Base-by-base conservation (phyloP, 2,113 vertebrate species). In the Acanthochromis polyacanthus region DNA sequence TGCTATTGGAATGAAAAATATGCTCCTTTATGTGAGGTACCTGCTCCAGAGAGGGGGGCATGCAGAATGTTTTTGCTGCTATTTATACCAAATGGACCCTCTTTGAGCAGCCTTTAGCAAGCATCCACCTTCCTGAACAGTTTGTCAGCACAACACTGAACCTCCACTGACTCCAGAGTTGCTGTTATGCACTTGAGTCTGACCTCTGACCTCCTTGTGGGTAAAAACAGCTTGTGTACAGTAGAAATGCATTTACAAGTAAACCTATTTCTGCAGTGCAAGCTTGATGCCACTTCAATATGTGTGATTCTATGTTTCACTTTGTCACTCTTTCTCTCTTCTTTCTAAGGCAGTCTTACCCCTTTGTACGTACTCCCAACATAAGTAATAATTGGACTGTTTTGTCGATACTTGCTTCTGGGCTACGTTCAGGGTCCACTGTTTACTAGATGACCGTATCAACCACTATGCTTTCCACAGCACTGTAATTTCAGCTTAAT, bases 31-130 rank as follows among this genome's bases (percentile, higher is more conserved):
- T 50, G 63, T 58, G 46, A 83, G 40, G 59, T n/a, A 46, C 50
- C 14, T 17, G 36, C 65, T 81, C 38, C 65, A 43, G 51, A 20
- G 22, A n/a, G 63, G 23, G 22, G 43, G 62, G 51, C 17, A 61
- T 51, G 59, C 4, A 15, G n/a, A 60, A 74, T 5, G n/a, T 3
- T 3, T 70, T 86, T 78, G 71, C 48, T 38, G 61, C 82, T 87
- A 67, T 86, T 78, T 83, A 72, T 82, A 78, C 53, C 67, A 67
- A 15, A 63, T 28, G 19, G 6, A 20, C 40, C 14, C 55, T 36
- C 45, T 50, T 10, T 11, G 40, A 43, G 40, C 40, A 43, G 40
- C 40, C 40, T 3, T 43, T 14, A 11, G 40, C 40, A 43, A 55
- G 57, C 20, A 19, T 53, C 25, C 48, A 71, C 43, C 64, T 69